Conservation (phyloP, 2,888 invertebrate species). For the Aethes cnicana region DNA sequence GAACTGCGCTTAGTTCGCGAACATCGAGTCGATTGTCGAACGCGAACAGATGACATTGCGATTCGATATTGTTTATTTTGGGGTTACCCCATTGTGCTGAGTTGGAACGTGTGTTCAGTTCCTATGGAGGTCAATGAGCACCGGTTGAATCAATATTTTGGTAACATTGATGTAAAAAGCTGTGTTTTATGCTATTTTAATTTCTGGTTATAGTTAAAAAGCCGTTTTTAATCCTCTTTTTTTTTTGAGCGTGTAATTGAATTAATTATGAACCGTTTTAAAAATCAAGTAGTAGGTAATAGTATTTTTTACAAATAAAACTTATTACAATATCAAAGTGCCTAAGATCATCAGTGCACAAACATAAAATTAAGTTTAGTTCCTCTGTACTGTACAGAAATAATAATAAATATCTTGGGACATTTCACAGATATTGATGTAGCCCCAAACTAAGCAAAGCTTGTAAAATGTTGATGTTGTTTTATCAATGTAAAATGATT, state of each 20-base stretch:
- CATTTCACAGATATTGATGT: no score
- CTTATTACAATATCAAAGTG: conserved; percentile 8
- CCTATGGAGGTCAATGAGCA: conserved; percentile 18
- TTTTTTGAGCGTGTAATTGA: no score
- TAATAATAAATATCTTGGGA: no score
- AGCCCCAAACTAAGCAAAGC: no score
- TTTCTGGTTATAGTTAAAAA: no score
- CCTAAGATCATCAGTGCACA: background rate
- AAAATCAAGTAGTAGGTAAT: no score
- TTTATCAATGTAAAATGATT: no score
- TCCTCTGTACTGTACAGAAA: background rate
- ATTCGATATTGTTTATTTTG: conserved; percentile 50
- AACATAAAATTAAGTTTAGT: background rate
- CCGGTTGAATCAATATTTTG: background rate
- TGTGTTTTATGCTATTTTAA: no score
- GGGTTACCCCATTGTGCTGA: conserved; percentile 39
- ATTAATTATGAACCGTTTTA: no score
- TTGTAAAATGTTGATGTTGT: no score
- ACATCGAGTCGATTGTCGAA: conserved; percentile 42
- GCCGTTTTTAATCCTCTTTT: no score
- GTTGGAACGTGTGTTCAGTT: conserved; percentile 30
- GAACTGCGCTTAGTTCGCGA: conserved; percentile 34
- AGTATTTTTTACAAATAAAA: conserved; percentile 4
- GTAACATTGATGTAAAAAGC: no score
- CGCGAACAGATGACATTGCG: conserved; percentile 60